phyloP scores from a whole-genome alignment of 2,888 invertebrate species.

The Elmis aenea region DNA sequence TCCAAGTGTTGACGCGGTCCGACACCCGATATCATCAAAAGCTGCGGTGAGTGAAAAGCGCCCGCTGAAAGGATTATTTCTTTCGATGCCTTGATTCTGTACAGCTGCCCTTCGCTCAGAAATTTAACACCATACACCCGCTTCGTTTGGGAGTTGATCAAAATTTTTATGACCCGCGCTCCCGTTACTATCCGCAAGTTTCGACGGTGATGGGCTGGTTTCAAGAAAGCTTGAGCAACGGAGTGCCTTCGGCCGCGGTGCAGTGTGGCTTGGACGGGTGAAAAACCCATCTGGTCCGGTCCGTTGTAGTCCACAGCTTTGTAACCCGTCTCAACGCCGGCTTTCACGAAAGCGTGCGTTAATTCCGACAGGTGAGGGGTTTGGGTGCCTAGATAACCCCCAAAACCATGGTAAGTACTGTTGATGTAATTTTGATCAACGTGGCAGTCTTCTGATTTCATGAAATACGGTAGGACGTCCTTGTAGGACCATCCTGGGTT shows the following conservation, averaged over 20 bases:
- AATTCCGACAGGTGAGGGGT: conserved; percentile 55
- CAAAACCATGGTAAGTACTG: conserved; percentile 47
- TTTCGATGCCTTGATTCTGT: conserved; percentile 54
- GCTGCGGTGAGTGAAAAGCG: conserved; percentile 74
- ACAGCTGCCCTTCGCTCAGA: conserved; percentile 52
- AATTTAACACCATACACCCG: conserved; percentile 63
- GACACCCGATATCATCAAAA: conserved; percentile 64
- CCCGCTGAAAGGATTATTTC: conserved; percentile 75
- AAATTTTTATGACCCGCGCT: conserved; percentile 59
- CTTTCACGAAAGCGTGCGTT: conserved; percentile 55
- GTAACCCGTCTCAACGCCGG: conserved; percentile 6
- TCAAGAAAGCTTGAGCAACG: conserved; percentile 57
- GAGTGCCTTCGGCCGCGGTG: conserved; percentile 54
- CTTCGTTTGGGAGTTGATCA: conserved; percentile 57
- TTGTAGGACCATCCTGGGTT: conserved; percentile 66
- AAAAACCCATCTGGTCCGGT: conserved; percentile 10
- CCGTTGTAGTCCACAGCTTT: conserved; percentile 9
- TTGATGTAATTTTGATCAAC: conserved; percentile 46
- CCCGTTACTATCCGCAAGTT: conserved; percentile 65
- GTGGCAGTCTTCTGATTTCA: conserved; percentile 44
- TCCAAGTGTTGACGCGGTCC: conserved; percentile 58
- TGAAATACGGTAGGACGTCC: conserved; percentile 49
- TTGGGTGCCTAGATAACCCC: conserved; percentile 54
- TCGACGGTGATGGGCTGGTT: conserved; percentile 55
- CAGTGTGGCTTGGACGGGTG: conserved; percentile 6